Percentiles rank a stretch among this genome's conserved stretches.
These are phyloP conservation scores for Gymnocheta viridis DNA, from an alignment of 2,888 invertebrate species.

Conservation along the genomic window DNA sequence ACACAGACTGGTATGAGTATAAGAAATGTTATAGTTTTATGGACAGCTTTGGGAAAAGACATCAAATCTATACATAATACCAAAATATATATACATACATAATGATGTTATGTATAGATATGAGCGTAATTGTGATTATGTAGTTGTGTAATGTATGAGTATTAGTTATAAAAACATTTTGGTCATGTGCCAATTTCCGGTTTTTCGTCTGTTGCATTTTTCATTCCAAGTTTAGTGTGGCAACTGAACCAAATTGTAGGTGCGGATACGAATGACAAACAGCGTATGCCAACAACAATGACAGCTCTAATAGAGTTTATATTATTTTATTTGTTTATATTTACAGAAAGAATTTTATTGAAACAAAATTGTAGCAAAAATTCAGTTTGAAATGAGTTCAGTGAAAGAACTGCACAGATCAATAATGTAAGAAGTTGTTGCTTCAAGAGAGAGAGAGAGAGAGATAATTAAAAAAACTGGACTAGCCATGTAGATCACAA, in stretches of 20 bases:
- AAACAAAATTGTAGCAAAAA: not conserved
- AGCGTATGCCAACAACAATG: not conserved
- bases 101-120: not conserved
- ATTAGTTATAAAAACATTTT: constrained; percentile 57
- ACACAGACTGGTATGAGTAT: constrained; percentile 15
- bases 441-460: too few relatives aligned
- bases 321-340: too few relatives aligned
- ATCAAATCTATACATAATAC: not conserved
- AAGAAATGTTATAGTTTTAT: constrained; percentile 56
- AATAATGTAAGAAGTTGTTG: not conserved
- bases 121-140: constrained; percentile 1
- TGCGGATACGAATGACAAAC: constrained; percentile 25
- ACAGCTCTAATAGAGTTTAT: not conserved
- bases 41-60: constrained; percentile 42
- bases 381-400: not conserved
- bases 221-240: constrained; percentile 18
- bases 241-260: constrained; percentile 54
- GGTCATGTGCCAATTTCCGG: constrained; percentile 68
- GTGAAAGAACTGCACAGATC: not conserved
- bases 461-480: too few relatives aligned
- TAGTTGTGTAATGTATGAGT: constrained; percentile 25
- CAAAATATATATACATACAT: not conserved
- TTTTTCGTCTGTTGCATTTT: constrained; percentile 68
- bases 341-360: not conserved
- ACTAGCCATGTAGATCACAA: too few relatives aligned